These are phyloP conservation scores for Myripristis murdjan DNA, from an alignment of 2,797 vertebrate species.

Conservation along the genomic window DNA sequence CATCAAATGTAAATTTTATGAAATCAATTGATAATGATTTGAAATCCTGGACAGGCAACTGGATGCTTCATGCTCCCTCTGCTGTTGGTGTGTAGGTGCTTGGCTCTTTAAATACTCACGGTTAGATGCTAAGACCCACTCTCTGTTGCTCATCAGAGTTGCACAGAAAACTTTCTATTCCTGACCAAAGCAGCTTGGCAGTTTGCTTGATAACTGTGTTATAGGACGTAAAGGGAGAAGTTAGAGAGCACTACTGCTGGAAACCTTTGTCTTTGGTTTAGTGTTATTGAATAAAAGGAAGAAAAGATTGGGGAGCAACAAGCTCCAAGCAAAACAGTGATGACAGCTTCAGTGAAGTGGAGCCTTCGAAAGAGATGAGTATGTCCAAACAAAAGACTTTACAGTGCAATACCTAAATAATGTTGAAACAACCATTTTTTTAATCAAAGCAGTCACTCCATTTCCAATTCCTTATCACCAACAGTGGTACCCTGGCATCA, in stretches of 20 bases:
- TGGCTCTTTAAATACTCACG: not conserved
- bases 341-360: not conserved
- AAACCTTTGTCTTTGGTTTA: not conserved
- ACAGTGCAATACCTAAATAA: too few relatives aligned
- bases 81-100: not conserved
- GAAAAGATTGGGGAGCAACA: not conserved
- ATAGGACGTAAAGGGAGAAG: not conserved
- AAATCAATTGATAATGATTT: constrained; percentile 27
- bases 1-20: constrained; percentile 35
- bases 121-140: not conserved
- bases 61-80: too few relatives aligned
- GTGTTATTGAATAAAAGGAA: not conserved
- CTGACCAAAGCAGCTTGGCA: not conserved
- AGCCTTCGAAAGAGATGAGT: not conserved
- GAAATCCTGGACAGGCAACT: not conserved
- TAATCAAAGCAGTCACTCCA: not conserved
- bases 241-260: not conserved
- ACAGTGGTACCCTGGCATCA: not conserved
- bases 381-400: too few relatives aligned
- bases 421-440: not conserved
- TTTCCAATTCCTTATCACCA: not conserved
- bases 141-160: not conserved
- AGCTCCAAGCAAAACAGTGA: not conserved
- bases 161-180: not conserved
- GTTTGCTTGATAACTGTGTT: not conserved